These are phyloP conservation scores for Microtus pennsylvanicus DNA, from an alignment of 2,113 vertebrate genomes.

Conservation along the genomic window DNA sequence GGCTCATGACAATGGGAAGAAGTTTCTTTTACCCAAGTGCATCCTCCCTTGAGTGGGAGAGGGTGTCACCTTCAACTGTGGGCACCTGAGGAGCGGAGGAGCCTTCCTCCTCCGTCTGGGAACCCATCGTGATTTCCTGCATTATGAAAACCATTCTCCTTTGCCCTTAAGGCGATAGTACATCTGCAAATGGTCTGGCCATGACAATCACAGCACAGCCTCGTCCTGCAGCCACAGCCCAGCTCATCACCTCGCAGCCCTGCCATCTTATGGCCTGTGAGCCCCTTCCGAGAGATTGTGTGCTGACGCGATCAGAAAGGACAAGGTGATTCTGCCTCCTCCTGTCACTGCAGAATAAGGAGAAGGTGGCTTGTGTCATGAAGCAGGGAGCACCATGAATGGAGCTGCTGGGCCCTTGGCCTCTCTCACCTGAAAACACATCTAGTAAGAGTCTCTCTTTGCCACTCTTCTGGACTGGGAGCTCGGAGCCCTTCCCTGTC, in stretches of 20 bases:
- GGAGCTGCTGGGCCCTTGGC: background rate
- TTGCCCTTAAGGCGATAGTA: background rate
- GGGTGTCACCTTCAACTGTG: background rate
- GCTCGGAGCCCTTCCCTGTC: background rate
- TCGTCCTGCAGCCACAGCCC: background rate
- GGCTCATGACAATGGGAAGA: background rate
- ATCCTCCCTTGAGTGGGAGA: background rate
- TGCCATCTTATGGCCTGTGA: background rate
- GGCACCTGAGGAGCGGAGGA: background rate
- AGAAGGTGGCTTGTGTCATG: background rate
- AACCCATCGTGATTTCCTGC: background rate
- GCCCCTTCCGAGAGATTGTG: background rate
- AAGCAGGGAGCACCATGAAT: fast-evolving
- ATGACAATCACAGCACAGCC: background rate
- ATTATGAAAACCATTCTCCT: background rate
- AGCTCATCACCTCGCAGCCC: fast-evolving
- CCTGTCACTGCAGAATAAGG: background rate
- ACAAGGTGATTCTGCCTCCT: background rate
- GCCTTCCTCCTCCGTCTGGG: background rate
- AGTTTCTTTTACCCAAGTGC: too few relatives aligned
- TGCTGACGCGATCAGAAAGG: background rate
- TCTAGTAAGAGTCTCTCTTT: background rate
- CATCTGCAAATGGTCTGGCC: background rate
- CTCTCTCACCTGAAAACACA: background rate
- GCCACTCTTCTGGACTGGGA: background rate